phyloP scores from a whole-genome alignment of 2,888 invertebrate genomes.

The Pyralis farinalis region DNA sequence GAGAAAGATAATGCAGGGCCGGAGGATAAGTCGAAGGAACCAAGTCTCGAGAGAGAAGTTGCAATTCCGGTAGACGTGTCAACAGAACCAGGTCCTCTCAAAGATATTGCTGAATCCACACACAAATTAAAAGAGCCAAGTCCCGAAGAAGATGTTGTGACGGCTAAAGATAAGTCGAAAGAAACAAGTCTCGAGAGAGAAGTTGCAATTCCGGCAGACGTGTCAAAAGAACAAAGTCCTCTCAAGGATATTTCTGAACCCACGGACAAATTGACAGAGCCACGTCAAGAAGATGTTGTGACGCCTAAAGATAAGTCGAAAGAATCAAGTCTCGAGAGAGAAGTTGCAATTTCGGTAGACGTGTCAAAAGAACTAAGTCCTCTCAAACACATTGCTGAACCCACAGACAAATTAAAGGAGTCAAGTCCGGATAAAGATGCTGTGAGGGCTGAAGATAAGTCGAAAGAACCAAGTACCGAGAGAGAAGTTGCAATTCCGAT shows the following conservation, averaged over 20 bases:
- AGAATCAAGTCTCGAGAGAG: background rate
- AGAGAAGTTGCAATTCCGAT: background rate
- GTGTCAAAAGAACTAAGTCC: conserved; percentile 10
- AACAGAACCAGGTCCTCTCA: background rate
- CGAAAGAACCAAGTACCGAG: background rate
- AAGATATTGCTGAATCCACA: background rate
- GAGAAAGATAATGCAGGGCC: too few species aligned
- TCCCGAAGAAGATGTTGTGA: background rate
- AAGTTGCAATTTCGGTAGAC: background rate
- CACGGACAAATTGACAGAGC: too few species aligned
- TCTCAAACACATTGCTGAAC: background rate
- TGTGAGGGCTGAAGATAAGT: background rate
- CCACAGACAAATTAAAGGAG: conserved; percentile 5
- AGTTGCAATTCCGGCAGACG: background rate
- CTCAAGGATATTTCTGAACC: background rate
- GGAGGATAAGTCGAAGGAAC: background rate
- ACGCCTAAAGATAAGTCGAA: background rate
- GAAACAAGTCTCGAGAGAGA: background rate
- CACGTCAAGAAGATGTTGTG: too few species aligned
- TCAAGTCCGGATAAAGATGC: conserved; percentile 8
- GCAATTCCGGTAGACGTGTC: background rate
- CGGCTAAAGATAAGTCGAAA: background rate
- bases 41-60: background rate
- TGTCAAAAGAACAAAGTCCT: background rate
- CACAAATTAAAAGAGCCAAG: background rate